Evolutionary conservation across 2,113 vertebrate species (phyloP).

Genomic region (Daubentonia madagascariensis): DNA sequence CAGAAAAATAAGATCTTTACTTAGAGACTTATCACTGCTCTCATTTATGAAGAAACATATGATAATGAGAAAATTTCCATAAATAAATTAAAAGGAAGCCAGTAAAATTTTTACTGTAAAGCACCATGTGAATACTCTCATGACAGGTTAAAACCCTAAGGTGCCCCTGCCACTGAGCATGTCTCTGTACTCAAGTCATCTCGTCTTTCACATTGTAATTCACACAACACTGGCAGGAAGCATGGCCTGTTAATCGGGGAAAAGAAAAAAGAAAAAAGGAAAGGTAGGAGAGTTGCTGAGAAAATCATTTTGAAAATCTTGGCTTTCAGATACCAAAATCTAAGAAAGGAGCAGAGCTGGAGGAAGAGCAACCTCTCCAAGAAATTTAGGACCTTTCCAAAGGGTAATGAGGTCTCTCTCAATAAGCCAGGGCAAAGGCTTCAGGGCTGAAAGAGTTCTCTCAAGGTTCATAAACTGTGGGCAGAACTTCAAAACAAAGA

Average conservation of each 20-base stretch:
- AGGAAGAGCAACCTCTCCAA: not conserved
- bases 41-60: not conserved
- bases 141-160: not conserved
- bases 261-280: not conserved
- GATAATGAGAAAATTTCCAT: not conserved
- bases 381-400: not conserved
- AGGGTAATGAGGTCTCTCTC: not conserved
- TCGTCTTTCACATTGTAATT: not conserved
- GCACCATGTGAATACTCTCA: no score
- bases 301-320: not conserved
- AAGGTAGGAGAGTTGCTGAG: not conserved
- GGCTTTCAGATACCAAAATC: not conserved
- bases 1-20: not conserved
- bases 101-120: not conserved
- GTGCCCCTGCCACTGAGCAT: not conserved
- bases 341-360: not conserved
- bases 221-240: not conserved
- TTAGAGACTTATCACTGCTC: not conserved
- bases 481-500: not conserved
- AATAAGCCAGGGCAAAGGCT: not conserved
- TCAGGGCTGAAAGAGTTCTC: not conserved
- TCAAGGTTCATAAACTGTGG: not conserved
- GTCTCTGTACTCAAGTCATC: fast-evolving
- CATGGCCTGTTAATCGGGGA: not conserved
- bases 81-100: not conserved